Evolutionary conservation across 2,113 vertebrate genomes (phyloP).

Genomic region (Daphoenositta chrysoptera): DNA sequence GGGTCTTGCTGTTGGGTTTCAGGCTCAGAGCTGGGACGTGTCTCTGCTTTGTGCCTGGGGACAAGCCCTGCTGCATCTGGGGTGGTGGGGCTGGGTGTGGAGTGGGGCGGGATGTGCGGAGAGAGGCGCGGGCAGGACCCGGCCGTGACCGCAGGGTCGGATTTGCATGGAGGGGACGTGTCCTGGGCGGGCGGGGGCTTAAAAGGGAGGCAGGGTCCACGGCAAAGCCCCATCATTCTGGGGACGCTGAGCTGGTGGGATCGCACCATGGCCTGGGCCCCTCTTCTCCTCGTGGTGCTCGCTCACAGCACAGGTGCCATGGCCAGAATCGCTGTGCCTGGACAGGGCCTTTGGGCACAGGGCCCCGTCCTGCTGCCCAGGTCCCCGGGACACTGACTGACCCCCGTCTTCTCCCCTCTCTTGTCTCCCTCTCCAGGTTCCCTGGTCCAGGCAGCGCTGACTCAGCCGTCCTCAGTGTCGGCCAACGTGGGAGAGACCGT

Average conservation of each 20-base stretch:
- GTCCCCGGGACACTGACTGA: neutral
- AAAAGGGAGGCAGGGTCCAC: neutral
- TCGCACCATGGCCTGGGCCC: neutral
- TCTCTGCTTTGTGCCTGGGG: neutral
- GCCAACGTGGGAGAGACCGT: rapidly evolving
- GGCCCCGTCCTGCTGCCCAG: rapidly evolving
- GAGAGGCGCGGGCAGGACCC: neutral
- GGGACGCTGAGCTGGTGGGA: neutral
- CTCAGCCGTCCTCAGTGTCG: rapidly evolving
- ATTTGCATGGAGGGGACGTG: neutral
- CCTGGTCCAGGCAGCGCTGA: neutral
- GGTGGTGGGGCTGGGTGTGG: neutral
- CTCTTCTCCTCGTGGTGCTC: neutral
- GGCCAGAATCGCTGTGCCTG: rapidly evolving
- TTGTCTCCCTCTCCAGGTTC: neutral
- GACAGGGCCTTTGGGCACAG: rapidly evolving
- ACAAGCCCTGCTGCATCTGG: neutral
- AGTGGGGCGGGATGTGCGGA: neutral
- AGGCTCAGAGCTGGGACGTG: neutral
- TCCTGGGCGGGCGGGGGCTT: neutral
- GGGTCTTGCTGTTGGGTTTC: neutral
- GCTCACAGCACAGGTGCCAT: neutral
- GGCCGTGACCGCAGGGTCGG: neutral
- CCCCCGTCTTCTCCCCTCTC: neutral
- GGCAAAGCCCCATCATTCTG: neutral